A percentile compares a stretch with the other conserved stretches of the same genome.
These are phyloP conservation scores for Hypsopygia costalis DNA, from an alignment of 2,888 invertebrate species.

Conservation along the genomic window DNA sequence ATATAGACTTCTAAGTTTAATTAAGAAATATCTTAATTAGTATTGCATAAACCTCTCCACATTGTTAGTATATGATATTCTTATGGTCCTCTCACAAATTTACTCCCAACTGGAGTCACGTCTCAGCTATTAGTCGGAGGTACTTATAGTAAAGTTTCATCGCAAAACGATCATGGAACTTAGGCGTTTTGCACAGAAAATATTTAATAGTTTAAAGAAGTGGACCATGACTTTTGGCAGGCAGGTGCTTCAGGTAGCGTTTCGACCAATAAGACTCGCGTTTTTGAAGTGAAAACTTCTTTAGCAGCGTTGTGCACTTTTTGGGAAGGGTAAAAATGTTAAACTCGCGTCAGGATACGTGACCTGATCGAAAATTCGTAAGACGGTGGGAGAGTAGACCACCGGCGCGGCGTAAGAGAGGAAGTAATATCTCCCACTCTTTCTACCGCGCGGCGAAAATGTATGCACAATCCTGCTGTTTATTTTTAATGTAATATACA, in stretches of 20 bases:
- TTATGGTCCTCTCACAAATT: constrained; percentile 58
- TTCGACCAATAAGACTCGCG: not conserved
- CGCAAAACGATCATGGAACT: constrained; percentile 64
- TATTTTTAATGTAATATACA: no score
- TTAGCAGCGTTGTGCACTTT: no score
- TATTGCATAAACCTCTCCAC: constrained; percentile 42
- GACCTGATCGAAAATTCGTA: no score
- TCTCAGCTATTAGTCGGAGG: constrained; percentile 66
- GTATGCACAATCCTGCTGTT: no score
- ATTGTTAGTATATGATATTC: constrained; percentile 70
- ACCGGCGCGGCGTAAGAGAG: no score
- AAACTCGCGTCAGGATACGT: no score
- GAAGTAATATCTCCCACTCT: no score
- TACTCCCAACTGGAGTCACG: constrained; percentile 68
- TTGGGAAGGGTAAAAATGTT: no score
- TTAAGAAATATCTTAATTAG: not conserved
- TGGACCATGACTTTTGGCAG: constrained; percentile 30
- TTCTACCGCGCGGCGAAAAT: no score
- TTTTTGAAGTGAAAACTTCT: no score
- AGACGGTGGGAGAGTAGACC: no score
- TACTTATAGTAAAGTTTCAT: constrained; percentile 74
- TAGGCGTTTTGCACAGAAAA: constrained; percentile 52
- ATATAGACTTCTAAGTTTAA: no score
- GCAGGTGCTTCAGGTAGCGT: constrained; percentile 7
- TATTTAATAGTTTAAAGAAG: constrained; percentile 49